Evolutionary conservation across 2,113 vertebrate species (phyloP).

Genomic region (Centropristis striata): DNA sequence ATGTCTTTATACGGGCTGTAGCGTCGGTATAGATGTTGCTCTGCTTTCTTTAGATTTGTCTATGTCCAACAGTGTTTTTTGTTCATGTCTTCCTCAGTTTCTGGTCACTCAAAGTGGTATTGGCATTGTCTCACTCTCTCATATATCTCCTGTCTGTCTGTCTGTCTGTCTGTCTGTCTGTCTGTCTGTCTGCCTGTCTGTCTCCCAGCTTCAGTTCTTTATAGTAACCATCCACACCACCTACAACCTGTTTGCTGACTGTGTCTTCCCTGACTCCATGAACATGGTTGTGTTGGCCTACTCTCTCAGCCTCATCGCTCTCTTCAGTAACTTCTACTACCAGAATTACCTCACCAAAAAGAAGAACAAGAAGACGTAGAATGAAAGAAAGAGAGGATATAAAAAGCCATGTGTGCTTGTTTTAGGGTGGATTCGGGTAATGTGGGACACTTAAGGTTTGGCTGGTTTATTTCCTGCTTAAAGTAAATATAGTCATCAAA

Average conservation of each 20-base stretch:
- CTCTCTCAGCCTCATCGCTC: conserved; percentile 79
- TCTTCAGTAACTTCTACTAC: conserved; percentile 83
- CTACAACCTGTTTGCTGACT: conserved; percentile 83
- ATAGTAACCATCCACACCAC: conserved; percentile 79
- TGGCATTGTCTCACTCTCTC: neutral
- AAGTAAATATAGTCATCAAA: no score
- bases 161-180: neutral
- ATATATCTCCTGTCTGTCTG: no score
- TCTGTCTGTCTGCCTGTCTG: neutral
- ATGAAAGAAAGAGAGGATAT: neutral
- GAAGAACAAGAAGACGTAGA: conserved; percentile 64
- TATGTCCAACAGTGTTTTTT: neutral
- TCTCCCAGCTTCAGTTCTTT: conserved; percentile 81
- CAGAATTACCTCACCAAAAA: conserved; percentile 63
- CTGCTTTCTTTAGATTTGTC: neutral
- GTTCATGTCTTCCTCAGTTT: neutral
- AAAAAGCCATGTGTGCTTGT: neutral
- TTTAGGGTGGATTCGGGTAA: no score
- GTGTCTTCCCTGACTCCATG: conserved; percentile 77
- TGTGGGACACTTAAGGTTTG: no score
- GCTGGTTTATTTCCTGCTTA: no score
- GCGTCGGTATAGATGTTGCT: neutral
- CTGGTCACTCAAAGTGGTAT: neutral
- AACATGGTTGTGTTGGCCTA: conserved; percentile 73
- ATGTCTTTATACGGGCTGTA: neutral